Conservation (phyloP, 2,113 vertebrate species). For the Sialia sialis region DNA sequence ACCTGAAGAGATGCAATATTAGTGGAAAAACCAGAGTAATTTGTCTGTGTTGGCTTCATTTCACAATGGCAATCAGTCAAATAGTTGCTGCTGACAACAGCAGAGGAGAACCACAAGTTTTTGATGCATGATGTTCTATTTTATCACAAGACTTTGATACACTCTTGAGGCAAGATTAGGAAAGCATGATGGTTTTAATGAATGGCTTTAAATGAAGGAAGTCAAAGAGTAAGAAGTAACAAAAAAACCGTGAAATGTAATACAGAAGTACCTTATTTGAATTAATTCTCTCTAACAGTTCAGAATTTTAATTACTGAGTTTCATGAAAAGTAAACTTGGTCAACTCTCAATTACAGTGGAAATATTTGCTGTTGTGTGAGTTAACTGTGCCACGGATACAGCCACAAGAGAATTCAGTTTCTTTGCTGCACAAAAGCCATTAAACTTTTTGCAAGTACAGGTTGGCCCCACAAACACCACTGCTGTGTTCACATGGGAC, state of each 20-base stretch:
- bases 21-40: background rate
- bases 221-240: background rate
- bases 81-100: background rate
- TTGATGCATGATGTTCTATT: background rate
- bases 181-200: background rate
- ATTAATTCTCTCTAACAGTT: background rate
- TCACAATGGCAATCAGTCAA: background rate
- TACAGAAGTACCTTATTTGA: background rate
- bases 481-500: background rate
- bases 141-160: background rate
- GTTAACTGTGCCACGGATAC: background rate
- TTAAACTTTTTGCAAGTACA: background rate
- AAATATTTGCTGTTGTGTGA: background rate
- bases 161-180: background rate
- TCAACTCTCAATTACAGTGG: background rate
- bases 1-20: background rate
- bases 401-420: background rate
- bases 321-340: background rate
- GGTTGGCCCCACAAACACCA: background rate
- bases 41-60: background rate
- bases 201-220: background rate
- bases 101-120: background rate
- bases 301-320: background rate
- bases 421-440: background rate
- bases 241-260: background rate